phyloP scores from a whole-genome alignment of 2,888 invertebrate species.

The Amitus sp. region DNA sequence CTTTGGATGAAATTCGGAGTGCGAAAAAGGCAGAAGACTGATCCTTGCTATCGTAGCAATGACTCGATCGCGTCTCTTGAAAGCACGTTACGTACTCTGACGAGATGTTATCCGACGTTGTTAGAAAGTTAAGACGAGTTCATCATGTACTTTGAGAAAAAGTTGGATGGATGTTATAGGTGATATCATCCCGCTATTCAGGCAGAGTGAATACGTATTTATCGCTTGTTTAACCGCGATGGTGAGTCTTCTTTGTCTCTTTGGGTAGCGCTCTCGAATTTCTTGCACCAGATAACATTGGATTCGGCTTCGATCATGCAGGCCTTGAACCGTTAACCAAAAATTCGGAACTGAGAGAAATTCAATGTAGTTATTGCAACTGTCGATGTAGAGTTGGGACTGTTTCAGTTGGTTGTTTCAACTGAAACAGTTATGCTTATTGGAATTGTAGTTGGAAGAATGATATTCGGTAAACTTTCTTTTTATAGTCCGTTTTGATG shows the following conservation, averaged over 20 bases:
- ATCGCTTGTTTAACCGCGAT: constrained; percentile 22
- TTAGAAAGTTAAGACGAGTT: constrained; percentile 46
- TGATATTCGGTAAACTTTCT: too few relatives aligned
- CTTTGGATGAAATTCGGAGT: not conserved
- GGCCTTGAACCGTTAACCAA: too few relatives aligned
- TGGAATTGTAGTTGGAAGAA: too few relatives aligned
- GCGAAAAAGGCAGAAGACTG: not conserved
- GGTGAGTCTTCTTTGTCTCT: constrained; percentile 27
- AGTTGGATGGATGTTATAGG: constrained; percentile 25
- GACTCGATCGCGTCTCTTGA: not conserved
- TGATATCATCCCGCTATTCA: constrained; percentile 22
- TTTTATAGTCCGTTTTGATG: too few relatives aligned
- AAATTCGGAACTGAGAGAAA: too few relatives aligned
- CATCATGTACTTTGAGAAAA: constrained; percentile 20
- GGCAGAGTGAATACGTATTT: constrained; percentile 7
- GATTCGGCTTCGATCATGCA: not conserved
- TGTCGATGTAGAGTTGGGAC: too few relatives aligned
- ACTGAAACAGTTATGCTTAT: too few relatives aligned
- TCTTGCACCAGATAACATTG: not conserved
- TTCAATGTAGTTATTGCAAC: too few relatives aligned
- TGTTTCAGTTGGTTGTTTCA: too few relatives aligned
- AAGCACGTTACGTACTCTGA: not conserved
- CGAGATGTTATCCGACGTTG: not conserved
- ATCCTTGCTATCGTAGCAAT: not conserved
- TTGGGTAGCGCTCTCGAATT: constrained; percentile 1